Base-by-base conservation (phyloP, 2,888 invertebrate genomes). In the Unio pictorum region DNA sequence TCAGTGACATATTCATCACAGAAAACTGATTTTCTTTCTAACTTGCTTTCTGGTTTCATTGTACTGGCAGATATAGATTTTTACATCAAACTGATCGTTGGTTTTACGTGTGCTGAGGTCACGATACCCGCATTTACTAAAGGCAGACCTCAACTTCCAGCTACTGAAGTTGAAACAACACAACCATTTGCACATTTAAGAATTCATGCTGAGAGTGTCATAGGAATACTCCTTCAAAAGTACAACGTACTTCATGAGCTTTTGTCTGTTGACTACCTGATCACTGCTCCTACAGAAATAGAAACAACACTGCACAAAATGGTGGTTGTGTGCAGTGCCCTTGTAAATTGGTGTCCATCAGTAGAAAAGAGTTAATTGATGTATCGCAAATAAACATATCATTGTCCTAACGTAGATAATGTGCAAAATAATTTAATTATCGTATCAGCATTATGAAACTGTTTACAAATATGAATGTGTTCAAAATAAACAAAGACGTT, bases 21-120 rank as follows among this genome's bases (percentile, higher is more conserved):
- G 81, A 84, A 68, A 58, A 75, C 55, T 74, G 75, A 72, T 18
- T 56, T 80, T 60, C 45, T 78, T 18, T 34, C 67, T 17, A 76
- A 80, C 20, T 59, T 79, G 20, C 55, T 74, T 0, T 76, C 74
- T 30, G 72, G 76, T 15, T 76, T 80, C 62, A 26, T 80, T 30
- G 73, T 79, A 8, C 59, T 81, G 55, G 78, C 80, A 8, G 79
- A 80, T 63, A 45, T 75, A 6, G 77, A 79, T 11, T 81, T 80
- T 73, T 74, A 76, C 61, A 74, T 77, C 57, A 23, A 57, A 57
- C 76, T 73, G 5, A 74, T 67, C 69, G 76, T 80, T 11, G 73
- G 75, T 4, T 17, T 60, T 17, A 55, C 66, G 68, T 69, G 71
- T 68, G 79, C 78, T 28, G 63, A 72, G 66, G 64, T 78, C 7